Percentiles rank a stretch among this genome's conserved stretches.
Conservation (phyloP, 1,140 invertebrate genomes). For the Kradibia gibbosae region DNA sequence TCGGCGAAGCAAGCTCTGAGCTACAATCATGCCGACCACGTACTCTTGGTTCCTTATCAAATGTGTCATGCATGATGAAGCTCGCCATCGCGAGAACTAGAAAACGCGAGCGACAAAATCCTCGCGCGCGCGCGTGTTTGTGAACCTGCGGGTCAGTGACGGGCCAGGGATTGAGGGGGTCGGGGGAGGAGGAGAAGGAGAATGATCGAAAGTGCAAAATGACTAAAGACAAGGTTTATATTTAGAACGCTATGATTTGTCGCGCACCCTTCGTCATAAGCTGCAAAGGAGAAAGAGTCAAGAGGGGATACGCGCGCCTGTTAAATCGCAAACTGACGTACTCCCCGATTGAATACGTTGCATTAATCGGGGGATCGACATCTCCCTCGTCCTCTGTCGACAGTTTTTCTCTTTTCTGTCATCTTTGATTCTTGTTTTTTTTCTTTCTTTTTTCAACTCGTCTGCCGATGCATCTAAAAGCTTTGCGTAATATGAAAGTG, state of each 20-base stretch:
- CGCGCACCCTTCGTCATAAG: slow-evolving; percentile 34
- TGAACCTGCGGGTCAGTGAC: not conserved
- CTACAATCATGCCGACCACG: too few species aligned
- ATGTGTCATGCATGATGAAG: slow-evolving; percentile 20
- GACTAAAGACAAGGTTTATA: slow-evolving; percentile 40
- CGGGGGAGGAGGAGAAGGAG: not conserved
- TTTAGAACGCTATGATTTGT: slow-evolving; percentile 44
- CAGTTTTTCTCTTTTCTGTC: not conserved
- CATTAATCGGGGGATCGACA: slow-evolving; percentile 40
- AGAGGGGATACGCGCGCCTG: slow-evolving; percentile 23
- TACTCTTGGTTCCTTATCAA: not conserved
- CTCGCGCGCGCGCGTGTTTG: not conserved
- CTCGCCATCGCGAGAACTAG: slow-evolving; percentile 11
- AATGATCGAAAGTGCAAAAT: slow-evolving; percentile 32
- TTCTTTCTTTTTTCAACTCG: not conserved
- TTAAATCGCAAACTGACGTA: slow-evolving; percentile 21
- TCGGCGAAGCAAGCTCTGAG: too few species aligned
- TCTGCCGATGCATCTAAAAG: not conserved
- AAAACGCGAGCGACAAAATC: not conserved
- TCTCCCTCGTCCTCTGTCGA: not conserved
- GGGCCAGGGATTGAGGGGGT: not conserved
- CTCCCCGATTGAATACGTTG: slow-evolving; percentile 21
- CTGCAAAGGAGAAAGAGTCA: not conserved
- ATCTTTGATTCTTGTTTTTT: not conserved
- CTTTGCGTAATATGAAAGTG: too few species aligned